Base-by-base conservation (phyloP, 2,888 invertebrate species). In the Lissocephala sabroskyi region DNA sequence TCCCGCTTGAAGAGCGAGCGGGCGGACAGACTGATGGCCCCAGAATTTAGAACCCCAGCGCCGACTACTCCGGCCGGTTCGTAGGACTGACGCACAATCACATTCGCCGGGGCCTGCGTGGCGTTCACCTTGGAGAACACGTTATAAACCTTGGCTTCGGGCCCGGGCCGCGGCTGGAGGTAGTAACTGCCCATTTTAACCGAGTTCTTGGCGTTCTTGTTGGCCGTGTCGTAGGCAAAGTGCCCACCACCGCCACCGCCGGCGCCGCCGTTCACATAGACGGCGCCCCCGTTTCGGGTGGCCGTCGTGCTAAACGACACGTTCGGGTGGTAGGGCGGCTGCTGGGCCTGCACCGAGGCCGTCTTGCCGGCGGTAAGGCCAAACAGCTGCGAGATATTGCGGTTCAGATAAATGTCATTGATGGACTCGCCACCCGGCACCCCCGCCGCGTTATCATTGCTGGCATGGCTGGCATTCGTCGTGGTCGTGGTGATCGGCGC, bases 321-420 rank as follows among this genome's bases (percentile, higher is more conserved):
- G 58, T 81, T 79, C 5, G 81, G 82, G 33, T 80, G 83, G 39
- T 76, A 67, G 14, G 52, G 53, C 7, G 40, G 55, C 10, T 45
- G 54, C 26, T 41, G 51, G 11, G 28, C 49, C 9, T 46, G 42
- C 13, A 51, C 51, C 2, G 17, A 10, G 6, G 17, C 36, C 6
- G 26, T 16, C 9, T 36, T 17, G 7, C 30, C 33, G 3, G 42
- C 46, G 3, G 58, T 70, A 32, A 83, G 23, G 0, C 82, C 82
- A 29, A 83, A 80, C 9, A 83, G 59, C 45, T 83, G 82, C 5
- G 82, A 64, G 45, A 82, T 76, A 45, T 81, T 83, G 14, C 82
- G 82, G 54, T 82, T 82, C n/a, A 82, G 40, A 47, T 79, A 82
- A 17, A 82, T 83, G 45, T 83, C 84, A 49, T 82, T 83, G 41